phyloP scores from a whole-genome alignment of 2,113 vertebrate genomes.

The Siniperca knerii region DNA sequence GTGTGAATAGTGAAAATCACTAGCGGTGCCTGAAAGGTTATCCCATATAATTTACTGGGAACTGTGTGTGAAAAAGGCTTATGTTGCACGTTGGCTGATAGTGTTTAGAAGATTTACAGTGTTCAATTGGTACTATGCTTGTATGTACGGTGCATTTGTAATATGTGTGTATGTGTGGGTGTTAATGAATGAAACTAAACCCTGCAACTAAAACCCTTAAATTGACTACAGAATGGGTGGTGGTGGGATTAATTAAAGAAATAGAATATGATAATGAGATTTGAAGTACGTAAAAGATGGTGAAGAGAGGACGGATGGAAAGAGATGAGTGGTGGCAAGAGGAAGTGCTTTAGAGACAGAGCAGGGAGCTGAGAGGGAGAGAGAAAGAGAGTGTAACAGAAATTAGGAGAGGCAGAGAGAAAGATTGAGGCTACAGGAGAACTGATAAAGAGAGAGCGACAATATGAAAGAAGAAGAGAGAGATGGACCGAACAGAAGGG shows the following conservation, averaged over 20 bases:
- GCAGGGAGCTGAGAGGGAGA: neutral
- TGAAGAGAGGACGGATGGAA: neutral
- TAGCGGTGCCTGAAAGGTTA: too few species aligned
- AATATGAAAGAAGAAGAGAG: neutral
- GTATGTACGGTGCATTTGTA: constrained; percentile 1
- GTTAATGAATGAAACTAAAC: constrained; percentile 36
- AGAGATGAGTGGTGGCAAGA: neutral
- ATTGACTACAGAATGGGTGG: constrained; percentile 20
- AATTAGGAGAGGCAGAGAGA: neutral
- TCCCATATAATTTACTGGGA: too few species aligned
- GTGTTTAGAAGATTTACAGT: neutral
- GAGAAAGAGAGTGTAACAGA: neutral
- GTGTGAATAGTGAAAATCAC: too few species aligned
- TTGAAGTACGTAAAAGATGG: neutral
- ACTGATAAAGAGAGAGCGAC: neutral
- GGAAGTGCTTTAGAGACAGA: neutral
- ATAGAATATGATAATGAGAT: constrained; percentile 30
- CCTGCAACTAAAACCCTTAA: neutral
- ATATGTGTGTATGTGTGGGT: neutral
- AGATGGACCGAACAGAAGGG: constrained; percentile 12
- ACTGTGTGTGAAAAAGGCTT: too few species aligned
- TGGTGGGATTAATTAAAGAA: constrained; percentile 44
- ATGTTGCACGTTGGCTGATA: neutral
- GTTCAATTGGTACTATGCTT: neutral
- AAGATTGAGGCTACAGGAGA: constrained; percentile 8